phyloP scores from a whole-genome alignment of 2,797 vertebrate species.

The Hydrophis major region DNA sequence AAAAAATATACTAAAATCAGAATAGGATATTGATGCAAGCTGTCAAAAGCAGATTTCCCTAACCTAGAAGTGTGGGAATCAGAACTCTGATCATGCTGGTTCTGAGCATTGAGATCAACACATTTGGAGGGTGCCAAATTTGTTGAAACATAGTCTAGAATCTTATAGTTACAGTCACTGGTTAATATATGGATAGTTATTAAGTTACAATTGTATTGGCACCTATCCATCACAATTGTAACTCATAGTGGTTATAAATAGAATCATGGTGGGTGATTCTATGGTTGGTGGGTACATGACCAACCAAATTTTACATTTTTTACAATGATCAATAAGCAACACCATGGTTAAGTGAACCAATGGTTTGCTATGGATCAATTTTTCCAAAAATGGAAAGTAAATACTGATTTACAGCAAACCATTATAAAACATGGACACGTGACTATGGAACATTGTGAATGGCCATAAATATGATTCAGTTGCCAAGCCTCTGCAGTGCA shows the following conservation, averaged over 20 bases:
- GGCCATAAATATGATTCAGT: not conserved
- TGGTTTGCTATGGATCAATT: not conserved
- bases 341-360: not conserved
- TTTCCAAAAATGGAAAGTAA: not conserved
- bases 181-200: not conserved
- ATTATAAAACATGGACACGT: not conserved
- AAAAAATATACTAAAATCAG: not conserved
- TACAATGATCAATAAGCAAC: not conserved
- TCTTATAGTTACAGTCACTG: not conserved
- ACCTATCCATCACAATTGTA: not conserved
- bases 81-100: not conserved
- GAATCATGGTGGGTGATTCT: not conserved
- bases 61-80: not conserved
- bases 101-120: not conserved
- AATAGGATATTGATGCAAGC: not conserved
- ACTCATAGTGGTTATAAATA: not conserved
- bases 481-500: not conserved
- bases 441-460: not conserved
- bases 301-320: not conserved
- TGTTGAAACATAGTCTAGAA: not conserved
- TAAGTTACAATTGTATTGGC: not conserved
- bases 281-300: not conserved
- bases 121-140: not conserved
- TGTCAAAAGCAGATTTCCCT: not conserved
- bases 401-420: not conserved